Percentiles rank a stretch among this genome's conserved stretches.
Evolutionary conservation across 2,797 vertebrate species (phyloP).

Genomic region (Hippopotamyrus pictus): DNA sequence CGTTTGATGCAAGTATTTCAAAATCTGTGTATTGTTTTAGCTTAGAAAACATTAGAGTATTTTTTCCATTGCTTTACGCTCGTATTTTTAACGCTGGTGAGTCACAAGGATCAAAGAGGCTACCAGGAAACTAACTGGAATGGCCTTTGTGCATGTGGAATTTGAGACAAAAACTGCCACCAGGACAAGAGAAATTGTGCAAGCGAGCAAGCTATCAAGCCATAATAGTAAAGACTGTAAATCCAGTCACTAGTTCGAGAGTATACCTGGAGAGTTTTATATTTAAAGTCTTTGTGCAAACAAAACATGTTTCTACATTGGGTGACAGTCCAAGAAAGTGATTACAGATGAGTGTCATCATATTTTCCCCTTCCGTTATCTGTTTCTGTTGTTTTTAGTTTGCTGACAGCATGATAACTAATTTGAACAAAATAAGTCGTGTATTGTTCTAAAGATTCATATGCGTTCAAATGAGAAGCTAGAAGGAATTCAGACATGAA

Average conservation of each 20-base stretch:
- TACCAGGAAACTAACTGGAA: background rate
- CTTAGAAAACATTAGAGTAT: background rate
- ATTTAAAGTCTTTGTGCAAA: background rate
- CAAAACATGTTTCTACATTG: background rate
- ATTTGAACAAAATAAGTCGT: background rate
- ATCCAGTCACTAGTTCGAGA: background rate
- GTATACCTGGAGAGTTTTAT: background rate
- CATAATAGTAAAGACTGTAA: background rate
- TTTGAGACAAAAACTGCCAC: constrained; percentile 19
- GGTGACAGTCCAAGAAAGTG: background rate
- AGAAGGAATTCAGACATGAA: background rate
- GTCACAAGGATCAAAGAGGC: background rate
- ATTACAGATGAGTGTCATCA: background rate
- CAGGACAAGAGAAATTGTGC: constrained; percentile 4
- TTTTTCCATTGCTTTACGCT: background rate
- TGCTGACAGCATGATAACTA: background rate
- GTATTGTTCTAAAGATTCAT: background rate
- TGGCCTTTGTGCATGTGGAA: constrained; percentile 3
- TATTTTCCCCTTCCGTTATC: background rate
- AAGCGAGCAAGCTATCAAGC: constrained; percentile 8
- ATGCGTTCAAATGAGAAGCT: background rate
- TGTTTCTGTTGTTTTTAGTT: background rate
- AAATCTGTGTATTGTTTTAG: background rate
- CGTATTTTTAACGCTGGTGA: background rate
- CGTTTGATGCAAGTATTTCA: background rate